Conservation (phyloP, 2,888 invertebrate species). For the Agrochola macilenta region DNA sequence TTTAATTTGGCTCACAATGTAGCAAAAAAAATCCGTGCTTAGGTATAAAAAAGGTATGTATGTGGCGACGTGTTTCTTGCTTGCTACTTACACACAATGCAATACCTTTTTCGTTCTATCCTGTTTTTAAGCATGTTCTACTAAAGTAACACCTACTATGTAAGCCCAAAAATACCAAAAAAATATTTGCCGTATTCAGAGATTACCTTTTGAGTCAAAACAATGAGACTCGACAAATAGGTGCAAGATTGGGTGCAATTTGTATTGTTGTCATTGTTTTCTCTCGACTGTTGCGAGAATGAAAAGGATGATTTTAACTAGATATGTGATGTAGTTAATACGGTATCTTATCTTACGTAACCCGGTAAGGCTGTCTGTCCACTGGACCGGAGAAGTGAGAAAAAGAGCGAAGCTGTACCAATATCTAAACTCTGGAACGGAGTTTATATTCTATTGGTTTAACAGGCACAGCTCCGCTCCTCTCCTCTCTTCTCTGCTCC, state of each 20-base stretch:
- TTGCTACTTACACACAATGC: background rate
- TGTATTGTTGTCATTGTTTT: constrained; percentile 27
- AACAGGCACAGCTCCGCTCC: too few species aligned
- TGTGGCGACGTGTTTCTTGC: background rate
- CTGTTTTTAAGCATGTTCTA: background rate
- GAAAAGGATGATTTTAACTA: background rate
- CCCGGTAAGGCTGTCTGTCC: background rate
- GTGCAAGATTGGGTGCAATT: background rate
- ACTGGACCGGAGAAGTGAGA: too few species aligned
- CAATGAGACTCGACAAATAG: constrained; percentile 48
- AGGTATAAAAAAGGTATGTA: background rate
- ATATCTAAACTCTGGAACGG: too few species aligned
- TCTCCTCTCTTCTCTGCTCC: too few species aligned
- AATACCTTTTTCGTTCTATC: background rate
- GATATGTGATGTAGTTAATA: background rate
- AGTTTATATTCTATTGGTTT: too few species aligned
- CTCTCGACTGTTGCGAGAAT: background rate
- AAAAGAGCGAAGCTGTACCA: too few species aligned
- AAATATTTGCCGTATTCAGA: constrained; percentile 12
- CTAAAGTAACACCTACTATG: constrained; percentile 1
- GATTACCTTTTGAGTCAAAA: constrained; percentile 35
- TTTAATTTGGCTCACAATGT: constrained; percentile 23
- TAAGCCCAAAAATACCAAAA: constrained; percentile 23
- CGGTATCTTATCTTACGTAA: background rate
- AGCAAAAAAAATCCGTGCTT: constrained; percentile 1